Percentiles rank a stretch among this genome's conserved stretches.
Conservation (phyloP, 2,797 vertebrate genomes). For the Thunnus albacares region DNA sequence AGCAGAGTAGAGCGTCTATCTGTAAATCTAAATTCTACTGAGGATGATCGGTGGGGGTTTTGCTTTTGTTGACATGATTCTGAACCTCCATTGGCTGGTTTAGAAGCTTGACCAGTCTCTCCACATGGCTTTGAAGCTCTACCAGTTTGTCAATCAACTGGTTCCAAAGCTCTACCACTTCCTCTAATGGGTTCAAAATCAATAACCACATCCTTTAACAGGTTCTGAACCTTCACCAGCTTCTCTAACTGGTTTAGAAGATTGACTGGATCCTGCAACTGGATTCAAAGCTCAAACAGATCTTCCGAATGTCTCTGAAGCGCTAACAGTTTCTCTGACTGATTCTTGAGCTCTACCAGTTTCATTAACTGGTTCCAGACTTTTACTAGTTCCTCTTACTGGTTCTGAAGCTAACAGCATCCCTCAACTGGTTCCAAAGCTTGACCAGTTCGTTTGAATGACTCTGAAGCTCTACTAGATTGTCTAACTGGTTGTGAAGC, state of each 20-base stretch:
- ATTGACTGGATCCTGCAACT: not conserved
- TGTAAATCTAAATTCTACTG: not conserved
- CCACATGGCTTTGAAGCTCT: not conserved
- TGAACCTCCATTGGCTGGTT: not conserved
- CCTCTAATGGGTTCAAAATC: too few relatives aligned
- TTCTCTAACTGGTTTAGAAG: not conserved
- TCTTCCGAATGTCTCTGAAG: too few relatives aligned
- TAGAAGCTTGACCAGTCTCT: not conserved
- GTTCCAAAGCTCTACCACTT: not conserved
- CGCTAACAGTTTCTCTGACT: not conserved
- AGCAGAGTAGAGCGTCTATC: not conserved
- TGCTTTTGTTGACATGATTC: not conserved
- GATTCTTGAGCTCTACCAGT: not conserved
- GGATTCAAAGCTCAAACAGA: not conserved
- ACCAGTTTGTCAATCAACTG: not conserved
- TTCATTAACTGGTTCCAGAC: too few relatives aligned
- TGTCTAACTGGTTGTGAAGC: too few relatives aligned
- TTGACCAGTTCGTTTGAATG: not conserved
- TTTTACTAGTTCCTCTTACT: too few relatives aligned
- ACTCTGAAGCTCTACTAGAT: too few relatives aligned
- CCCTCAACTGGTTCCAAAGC: too few relatives aligned
- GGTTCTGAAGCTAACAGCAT: not conserved
- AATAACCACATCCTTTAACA: not conserved
- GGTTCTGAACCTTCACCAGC: not conserved
- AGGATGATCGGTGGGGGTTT: not conserved